These are phyloP conservation scores for Chaenogobius annularis DNA, from an alignment of 2,113 vertebrate species.

Conservation along the genomic window DNA sequence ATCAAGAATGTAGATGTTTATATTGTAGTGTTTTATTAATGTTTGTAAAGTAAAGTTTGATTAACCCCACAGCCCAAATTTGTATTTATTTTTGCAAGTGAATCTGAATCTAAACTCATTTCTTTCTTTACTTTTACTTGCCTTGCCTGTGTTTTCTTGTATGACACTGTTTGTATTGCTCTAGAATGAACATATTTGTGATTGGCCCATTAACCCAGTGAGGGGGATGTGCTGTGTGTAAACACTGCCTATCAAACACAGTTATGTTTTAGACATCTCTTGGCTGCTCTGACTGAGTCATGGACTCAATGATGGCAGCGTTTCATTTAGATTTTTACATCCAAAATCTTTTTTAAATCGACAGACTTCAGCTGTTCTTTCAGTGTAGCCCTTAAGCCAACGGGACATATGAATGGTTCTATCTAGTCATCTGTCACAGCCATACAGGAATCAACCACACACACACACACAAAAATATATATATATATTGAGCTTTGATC, in stretches of 20 bases:
- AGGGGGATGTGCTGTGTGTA: constrained; percentile 34
- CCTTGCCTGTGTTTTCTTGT: not conserved
- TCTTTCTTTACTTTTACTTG: not conserved
- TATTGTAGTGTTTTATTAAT: too few relatives aligned
- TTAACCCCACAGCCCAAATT: too few relatives aligned
- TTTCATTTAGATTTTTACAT: constrained; percentile 8
- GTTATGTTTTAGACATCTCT: constrained; percentile 7
- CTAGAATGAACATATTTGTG: constrained; percentile 24
- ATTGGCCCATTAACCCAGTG: constrained; percentile 26
- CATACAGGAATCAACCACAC: not conserved
- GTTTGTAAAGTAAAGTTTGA: too few relatives aligned
- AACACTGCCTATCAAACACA: constrained; percentile 17
- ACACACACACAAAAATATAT: not conserved
- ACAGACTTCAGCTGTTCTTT: not conserved
- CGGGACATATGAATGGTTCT: not conserved
- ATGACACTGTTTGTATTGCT: constrained; percentile 17
- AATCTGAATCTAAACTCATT: not conserved
- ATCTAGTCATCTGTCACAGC: not conserved
- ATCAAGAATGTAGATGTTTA: too few relatives aligned
- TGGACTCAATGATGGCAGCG: not conserved
- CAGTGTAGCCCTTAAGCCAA: too few relatives aligned
- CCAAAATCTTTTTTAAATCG: not conserved
- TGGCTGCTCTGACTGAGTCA: constrained; percentile 26
- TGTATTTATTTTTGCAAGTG: too few relatives aligned
- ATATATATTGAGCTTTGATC: not conserved